These are phyloP conservation scores for Xanthorhoe spadicearia DNA, from an alignment of 2,888 invertebrate species.

Conservation along the genomic window DNA sequence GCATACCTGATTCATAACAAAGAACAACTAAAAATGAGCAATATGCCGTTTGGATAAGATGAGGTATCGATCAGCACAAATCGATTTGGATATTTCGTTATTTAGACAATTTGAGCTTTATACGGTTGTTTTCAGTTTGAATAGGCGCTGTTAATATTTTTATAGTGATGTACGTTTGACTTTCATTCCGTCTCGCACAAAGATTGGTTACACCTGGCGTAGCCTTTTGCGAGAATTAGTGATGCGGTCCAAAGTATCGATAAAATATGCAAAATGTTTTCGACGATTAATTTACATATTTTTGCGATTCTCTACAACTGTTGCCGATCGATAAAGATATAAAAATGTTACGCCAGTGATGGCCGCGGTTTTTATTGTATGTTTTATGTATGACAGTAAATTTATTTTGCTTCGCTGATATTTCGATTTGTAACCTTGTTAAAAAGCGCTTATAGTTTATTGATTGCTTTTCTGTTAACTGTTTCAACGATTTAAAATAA, in stretches of 20 bases:
- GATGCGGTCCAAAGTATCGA: conserved; percentile 43
- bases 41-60: neutral
- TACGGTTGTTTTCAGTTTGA: neutral
- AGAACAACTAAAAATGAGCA: conserved; percentile 6
- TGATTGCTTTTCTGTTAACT: neutral
- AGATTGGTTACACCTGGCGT: conserved; percentile 68
- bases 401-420: neutral
- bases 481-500: neutral
- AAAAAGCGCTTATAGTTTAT: neutral
- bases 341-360: conserved; percentile 33
- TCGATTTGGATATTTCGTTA: neutral
- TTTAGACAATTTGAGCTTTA: neutral
- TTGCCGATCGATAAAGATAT: conserved; percentile 37
- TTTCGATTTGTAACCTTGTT: conserved; percentile 11
- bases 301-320: conserved; percentile 41
- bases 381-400: conserved; percentile 4
- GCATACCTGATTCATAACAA: conserved; percentile 16
- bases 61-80: neutral
- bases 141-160: neutral
- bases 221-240: conserved; percentile 52
- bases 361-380: conserved; percentile 23
- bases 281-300: conserved; percentile 44
- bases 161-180: conserved; percentile 2
- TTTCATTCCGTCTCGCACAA: conserved; percentile 27
- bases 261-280: conserved; percentile 46